Conservation (phyloP, 2,888 invertebrate genomes). For the Dilophus febrilis region DNA sequence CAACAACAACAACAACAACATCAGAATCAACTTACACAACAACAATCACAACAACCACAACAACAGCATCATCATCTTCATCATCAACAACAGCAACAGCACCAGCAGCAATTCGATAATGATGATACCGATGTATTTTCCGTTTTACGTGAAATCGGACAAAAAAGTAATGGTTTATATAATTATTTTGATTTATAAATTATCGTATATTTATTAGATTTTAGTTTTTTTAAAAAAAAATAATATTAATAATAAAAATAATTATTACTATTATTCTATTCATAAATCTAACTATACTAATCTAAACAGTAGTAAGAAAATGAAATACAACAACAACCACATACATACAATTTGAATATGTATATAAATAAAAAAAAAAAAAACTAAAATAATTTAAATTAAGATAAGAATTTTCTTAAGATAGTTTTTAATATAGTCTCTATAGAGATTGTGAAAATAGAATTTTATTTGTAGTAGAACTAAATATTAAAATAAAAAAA, state of each 20-base stretch:
- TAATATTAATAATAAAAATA: constrained; percentile 1
- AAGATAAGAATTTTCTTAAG: too few relatives aligned
- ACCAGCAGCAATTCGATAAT: constrained; percentile 12
- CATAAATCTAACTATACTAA: too few relatives aligned
- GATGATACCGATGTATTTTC: constrained; percentile 32
- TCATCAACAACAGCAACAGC: constrained; percentile 13
- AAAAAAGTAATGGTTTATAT: constrained; percentile 34
- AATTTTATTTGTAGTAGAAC: too few relatives aligned
- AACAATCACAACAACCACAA: constrained; percentile 11
- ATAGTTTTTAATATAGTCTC: too few relatives aligned
- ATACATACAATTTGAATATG: too few relatives aligned
- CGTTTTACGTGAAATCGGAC: constrained; percentile 32
- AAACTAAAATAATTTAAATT: too few relatives aligned
- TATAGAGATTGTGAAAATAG: too few relatives aligned
- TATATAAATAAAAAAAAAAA: too few relatives aligned
- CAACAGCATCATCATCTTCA: constrained; percentile 11
- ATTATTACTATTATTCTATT: background rate
- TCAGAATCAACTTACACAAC: background rate
- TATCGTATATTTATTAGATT: background rate
- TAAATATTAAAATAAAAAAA: background rate
- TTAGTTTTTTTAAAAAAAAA: background rate
- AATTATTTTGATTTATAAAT: constrained; percentile 35
- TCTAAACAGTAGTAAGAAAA: too few relatives aligned
- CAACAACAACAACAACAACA: constrained; percentile 6
- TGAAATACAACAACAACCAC: too few relatives aligned